Evolutionary conservation across 2,888 invertebrate species (phyloP), one percentile per base, ranked within the genome.

Genomic region (Myopa testacea): DNA sequence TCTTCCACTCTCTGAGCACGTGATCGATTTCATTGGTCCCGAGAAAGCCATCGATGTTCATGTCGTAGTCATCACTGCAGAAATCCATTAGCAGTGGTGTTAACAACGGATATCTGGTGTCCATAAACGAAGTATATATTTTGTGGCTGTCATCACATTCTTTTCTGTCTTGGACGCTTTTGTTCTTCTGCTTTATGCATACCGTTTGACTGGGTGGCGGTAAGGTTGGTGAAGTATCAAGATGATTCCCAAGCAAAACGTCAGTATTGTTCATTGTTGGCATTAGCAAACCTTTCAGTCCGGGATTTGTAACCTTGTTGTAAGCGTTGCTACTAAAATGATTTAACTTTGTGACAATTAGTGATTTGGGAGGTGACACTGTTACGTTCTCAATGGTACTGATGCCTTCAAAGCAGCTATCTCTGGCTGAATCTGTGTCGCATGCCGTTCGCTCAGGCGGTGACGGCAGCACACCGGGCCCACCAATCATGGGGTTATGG

Each of bases 401-500:
- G 26, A 26, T 26, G 26, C 26, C 26, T 26, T 26, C 26, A 26
- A 26, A 26, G 26, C 26, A 26, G 26, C 26, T 26, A 26, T 26
- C 26, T 26, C 26, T 26, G 26, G 26, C 26, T 26, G 26, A 26
- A 26, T 26, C 26, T 4, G 85, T 83, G 70, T 87, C 87, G 80
- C 84, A 85, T 69, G 85, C 79, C 1, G 85, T 86, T 3, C 81
- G 62, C 4, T 65, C 79, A 7, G 83, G 87, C 5, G 88, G 87
- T 34, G 88, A 88, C 73, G 86, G 85, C 52, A 88, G 75, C 19
- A 84, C 80, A 45, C 81, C 82, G 76, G 82, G 83, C 26, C 89
- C 89, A 76, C 88, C 87, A 26, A 89, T 88, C 86, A 89, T 82
- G 0, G 89, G 89, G 84, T 89, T 89, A 71, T 88, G 84, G 58